Conservation (phyloP, 2,797 vertebrate genomes). For the Luscinia megarhynchos region DNA sequence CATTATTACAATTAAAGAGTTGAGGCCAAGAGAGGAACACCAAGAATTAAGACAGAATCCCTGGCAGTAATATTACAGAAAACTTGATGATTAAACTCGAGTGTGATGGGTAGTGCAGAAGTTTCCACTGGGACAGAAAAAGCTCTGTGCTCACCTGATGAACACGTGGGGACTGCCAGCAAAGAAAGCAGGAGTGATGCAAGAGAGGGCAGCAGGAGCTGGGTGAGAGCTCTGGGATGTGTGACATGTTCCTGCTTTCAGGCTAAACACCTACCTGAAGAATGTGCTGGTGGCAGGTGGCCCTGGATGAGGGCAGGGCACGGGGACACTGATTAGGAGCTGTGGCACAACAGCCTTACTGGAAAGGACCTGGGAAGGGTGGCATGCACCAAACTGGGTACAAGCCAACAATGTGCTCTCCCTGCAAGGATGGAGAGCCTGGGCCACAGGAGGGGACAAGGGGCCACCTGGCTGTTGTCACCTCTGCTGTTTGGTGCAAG, state of each 20-base stretch:
- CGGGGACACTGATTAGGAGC: background rate
- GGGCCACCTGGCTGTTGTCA: background rate
- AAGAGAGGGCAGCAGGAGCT: background rate
- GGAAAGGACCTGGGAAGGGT: background rate
- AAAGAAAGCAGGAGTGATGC: background rate
- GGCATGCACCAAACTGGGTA: background rate
- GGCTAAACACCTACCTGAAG: background rate
- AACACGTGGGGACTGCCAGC: background rate
- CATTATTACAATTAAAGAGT: background rate
- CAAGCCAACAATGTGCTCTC: rapidly evolving
- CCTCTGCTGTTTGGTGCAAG: rapidly evolving
- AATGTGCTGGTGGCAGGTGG: background rate
- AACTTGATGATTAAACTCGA: background rate
- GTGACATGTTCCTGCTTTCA: background rate
- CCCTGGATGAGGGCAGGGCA: background rate
- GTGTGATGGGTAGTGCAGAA: background rate
- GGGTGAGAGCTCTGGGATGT: background rate
- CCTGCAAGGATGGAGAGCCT: background rate
- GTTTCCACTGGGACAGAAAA: background rate
- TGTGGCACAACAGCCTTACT: background rate
- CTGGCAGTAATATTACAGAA: background rate
- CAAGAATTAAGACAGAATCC: background rate
- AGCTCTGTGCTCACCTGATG: background rate
- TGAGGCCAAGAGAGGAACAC: background rate
- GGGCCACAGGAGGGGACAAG: background rate